Conservation (phyloP, 53 echinoderm and acorn worm genomes). For the Apostichopus leukothele region DNA sequence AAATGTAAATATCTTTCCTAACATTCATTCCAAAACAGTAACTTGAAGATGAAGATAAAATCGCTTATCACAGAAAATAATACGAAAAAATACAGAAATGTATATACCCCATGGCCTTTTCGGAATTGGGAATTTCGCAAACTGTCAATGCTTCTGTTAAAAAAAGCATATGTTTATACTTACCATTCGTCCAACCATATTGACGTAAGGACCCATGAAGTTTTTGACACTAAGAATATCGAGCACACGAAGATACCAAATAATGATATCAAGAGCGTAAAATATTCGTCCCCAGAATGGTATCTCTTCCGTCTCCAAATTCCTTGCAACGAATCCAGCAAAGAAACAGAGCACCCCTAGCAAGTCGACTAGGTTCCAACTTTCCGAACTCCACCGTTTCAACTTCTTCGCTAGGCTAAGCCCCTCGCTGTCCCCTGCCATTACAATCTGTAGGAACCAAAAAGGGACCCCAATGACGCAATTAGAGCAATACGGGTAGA, state of each 20-base stretch:
- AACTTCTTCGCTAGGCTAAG: constrained; percentile 68
- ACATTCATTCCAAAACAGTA: too few relatives aligned
- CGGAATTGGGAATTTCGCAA: too few relatives aligned
- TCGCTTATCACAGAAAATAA: too few relatives aligned
- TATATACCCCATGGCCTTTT: too few relatives aligned
- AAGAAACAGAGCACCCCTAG: constrained; percentile 67
- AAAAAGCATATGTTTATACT: neutral
- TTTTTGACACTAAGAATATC: constrained; percentile 85
- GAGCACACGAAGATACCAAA: constrained; percentile 84
- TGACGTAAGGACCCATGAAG: constrained; percentile 85
- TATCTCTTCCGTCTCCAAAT: neutral
- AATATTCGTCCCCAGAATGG: constrained; percentile 59
- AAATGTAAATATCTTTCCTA: too few relatives aligned
- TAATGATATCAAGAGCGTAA: constrained; percentile 73
- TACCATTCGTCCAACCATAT: constrained; percentile 90
- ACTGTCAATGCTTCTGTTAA: too few relatives aligned
- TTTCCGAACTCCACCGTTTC: constrained; percentile 85
- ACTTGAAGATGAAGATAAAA: too few relatives aligned
- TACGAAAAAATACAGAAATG: too few relatives aligned
- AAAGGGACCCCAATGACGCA: neutral
- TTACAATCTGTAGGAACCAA: constrained; percentile 52
- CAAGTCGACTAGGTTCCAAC: constrained; percentile 87
- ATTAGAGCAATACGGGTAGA: too few relatives aligned
- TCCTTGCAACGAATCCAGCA: constrained; percentile 56
- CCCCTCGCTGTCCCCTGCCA: constrained; percentile 72